phyloP scores from a whole-genome alignment of 1,140 invertebrate genomes.

The Listronotus oregonensis region DNA sequence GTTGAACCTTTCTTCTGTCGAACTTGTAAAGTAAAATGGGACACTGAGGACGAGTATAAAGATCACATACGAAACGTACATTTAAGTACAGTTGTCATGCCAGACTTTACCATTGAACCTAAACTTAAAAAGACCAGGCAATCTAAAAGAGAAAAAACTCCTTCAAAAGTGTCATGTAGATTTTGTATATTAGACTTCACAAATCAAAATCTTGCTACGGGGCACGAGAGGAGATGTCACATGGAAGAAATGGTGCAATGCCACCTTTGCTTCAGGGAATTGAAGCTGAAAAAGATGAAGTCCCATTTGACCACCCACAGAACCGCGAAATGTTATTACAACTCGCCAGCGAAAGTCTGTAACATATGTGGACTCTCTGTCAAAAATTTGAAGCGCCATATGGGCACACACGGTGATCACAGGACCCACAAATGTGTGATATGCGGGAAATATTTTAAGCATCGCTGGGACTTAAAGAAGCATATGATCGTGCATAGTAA shows the following conservation, averaged over 20 bases:
- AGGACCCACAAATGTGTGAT: constrained; percentile 24
- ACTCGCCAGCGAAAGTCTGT: constrained; percentile 23
- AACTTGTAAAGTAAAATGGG: not conserved
- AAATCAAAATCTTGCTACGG: constrained; percentile 6
- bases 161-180: not conserved
- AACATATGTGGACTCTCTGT: constrained; percentile 30
- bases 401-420: constrained; percentile 24
- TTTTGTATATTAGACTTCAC: constrained; percentile 6
- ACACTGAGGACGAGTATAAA: not conserved
- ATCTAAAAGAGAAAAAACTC: too few species aligned
- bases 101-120: too few species aligned
- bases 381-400: constrained; percentile 22
- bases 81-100: not conserved
- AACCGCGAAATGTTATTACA: constrained; percentile 9
- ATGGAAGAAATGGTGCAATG: constrained; percentile 8
- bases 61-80: constrained; percentile 1
- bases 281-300: constrained; percentile 16
- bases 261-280: not conserved
- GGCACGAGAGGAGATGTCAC: constrained; percentile 18
- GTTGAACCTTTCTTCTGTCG: not conserved
- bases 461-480: constrained; percentile 30
- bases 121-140: too few species aligned
- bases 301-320: constrained; percentile 13
- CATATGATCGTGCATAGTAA: constrained; percentile 38
- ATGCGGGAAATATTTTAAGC: constrained; percentile 33